Conservation (phyloP, 2,797 vertebrate species). For the Distichodus sexfasciatus region DNA sequence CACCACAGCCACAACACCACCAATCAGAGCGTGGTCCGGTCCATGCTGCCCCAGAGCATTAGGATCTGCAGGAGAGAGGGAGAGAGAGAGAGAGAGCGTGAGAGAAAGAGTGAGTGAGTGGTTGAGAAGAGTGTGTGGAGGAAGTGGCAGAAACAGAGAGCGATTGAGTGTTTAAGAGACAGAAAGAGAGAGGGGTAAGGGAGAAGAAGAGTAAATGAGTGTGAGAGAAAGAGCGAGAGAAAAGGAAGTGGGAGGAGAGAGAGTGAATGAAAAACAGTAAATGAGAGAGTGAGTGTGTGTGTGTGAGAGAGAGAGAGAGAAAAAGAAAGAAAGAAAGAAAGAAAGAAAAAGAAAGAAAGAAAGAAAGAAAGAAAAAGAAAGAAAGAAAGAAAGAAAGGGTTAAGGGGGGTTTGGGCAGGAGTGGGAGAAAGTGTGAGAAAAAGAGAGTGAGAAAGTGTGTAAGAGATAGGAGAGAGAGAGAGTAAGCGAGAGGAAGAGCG, state of each 20-base stretch:
- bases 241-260: constrained; percentile 5
- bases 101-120: constrained; percentile 12
- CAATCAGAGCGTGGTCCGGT: constrained; percentile 95
- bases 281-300: constrained; percentile 22
- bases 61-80: constrained; percentile 76
- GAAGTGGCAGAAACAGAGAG: not conserved
- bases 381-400: not conserved
- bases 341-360: constrained; percentile 6
- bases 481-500: too few species aligned
- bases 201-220: too few species aligned
- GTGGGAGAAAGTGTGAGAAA: constrained; percentile 1
- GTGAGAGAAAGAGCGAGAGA: too few species aligned
- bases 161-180: constrained; percentile 34
- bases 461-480: too few species aligned
- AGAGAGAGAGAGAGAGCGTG: not conserved
- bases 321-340: too few species aligned
- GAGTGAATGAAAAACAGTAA: not conserved
- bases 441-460: constrained; percentile 28
- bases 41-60: constrained; percentile 87
- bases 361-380: too few species aligned
- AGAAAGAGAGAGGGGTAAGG: too few species aligned
- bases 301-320: constrained; percentile 15
- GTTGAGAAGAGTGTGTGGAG: not conserved
- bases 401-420: constrained; percentile 1
- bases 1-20: constrained; percentile 97